Evolutionary conservation across 2,888 invertebrate genomes (phyloP), one percentile per base, ranked within the genome.

Genomic region (Campaea margaritaria): DNA sequence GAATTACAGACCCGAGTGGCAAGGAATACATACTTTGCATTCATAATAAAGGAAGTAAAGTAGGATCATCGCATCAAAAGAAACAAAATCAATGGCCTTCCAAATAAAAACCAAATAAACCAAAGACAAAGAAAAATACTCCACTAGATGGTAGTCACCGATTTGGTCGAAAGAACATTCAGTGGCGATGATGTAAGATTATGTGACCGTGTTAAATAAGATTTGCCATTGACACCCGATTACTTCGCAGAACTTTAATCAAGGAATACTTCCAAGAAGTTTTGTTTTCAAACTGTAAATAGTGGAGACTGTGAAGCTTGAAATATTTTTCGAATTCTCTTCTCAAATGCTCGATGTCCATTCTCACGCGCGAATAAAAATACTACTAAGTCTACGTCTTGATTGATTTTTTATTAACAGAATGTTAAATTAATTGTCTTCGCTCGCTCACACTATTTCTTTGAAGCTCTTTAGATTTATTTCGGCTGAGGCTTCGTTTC

Each of bases 341-440:
- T 57, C 39, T 39, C 14, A 52, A 54, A 45, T 31, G 11, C 39
- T 44, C 10, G 14, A 45, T 49, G 27, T 39, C 38, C 12, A 46
- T 62, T 61, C 61, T 56, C 61, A 61, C 60, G 56, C 27, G 47
- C 38, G 16, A 41, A 39, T 34, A 53, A 53, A 49, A 53, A 41
- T 41, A 49, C 16, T 43, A 12, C 16, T 43, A 12, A 15, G 21
- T 14, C 27, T 54, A 49, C 15, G 42, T 47, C 51, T 61, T 52
- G 48, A 56, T 60, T 48, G 60, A 21, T 56, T 51, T 61, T 55
- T 46, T 61, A 39, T 49, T 27, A 31, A 14, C 27, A 42, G 38
- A 49, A 53, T 55, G 36, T 67, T 67, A 67, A 63, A 70, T 72
- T 64, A 65, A 67, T 63, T 69, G 70, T 68, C 65, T 70, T 57